Conservation (phyloP, 2,797 vertebrate genomes). For the Pyrocephalus nanus region DNA sequence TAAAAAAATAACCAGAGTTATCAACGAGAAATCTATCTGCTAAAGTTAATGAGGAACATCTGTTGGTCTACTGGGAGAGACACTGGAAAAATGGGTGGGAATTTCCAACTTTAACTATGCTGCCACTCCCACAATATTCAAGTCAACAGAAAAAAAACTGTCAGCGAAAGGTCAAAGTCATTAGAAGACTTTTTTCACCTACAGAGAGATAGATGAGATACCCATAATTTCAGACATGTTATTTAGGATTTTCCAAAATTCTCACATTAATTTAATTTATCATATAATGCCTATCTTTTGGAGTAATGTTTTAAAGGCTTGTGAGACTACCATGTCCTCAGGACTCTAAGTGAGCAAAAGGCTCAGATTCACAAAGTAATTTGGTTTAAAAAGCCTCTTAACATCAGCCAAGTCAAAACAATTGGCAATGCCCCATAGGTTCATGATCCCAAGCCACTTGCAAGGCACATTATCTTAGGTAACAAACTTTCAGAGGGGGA, state of each 20-base stretch:
- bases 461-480: background rate
- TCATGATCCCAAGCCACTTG: background rate
- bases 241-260: slow-evolving; percentile 38
- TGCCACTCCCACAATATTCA: slow-evolving; percentile 43
- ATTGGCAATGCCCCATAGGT: background rate
- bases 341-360: background rate
- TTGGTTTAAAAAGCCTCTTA: background rate
- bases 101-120: slow-evolving; percentile 63
- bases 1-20: slow-evolving; percentile 15
- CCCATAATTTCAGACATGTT: slow-evolving; percentile 14
- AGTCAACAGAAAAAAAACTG: slow-evolving; percentile 49
- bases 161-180: slow-evolving; percentile 48
- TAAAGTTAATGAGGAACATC: slow-evolving; percentile 58
- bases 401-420: background rate
- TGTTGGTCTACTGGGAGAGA: slow-evolving; percentile 44
- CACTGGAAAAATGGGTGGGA: slow-evolving; percentile 57
- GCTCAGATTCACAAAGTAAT: background rate
- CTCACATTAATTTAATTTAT: background rate
- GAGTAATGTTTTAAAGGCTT: background rate
- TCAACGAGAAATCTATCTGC: slow-evolving; percentile 49
- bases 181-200: slow-evolving; percentile 33
- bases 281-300: background rate
- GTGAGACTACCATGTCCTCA: background rate
- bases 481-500: background rate
- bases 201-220: slow-evolving; percentile 36